Evolutionary conservation across 53 echinoderm and acorn worm genomes (phyloP).

Genomic region (Patiria pectinifera): DNA sequence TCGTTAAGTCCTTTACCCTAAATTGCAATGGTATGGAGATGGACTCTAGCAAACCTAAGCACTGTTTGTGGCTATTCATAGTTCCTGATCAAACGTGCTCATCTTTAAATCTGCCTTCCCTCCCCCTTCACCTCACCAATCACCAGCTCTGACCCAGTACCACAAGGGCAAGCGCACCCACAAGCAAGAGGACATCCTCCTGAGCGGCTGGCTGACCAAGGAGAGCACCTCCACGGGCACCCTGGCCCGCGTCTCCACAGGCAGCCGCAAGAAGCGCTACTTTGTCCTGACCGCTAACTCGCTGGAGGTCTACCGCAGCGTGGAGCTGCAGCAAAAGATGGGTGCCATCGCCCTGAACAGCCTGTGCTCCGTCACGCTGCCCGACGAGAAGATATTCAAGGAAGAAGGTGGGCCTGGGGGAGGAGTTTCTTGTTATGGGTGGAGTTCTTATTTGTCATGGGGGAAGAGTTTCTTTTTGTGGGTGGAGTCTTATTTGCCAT

Average conservation of each 20-base stretch:
- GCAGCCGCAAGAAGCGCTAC: constrained; percentile 93
- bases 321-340: constrained; percentile 92
- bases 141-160: constrained; percentile 89
- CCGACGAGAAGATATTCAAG: constrained; percentile 90
- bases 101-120: not conserved
- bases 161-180: constrained; percentile 90
- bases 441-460: too few relatives aligned
- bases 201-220: constrained; percentile 96
- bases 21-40: too few relatives aligned
- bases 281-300: constrained; percentile 94
- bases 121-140: not conserved
- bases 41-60: too few relatives aligned
- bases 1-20: too few relatives aligned
- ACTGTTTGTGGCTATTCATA: not conserved
- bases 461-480: too few relatives aligned
- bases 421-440: too few relatives aligned
- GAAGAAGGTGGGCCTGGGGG: constrained; percentile 81
- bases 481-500: not conserved
- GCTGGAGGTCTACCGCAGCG: constrained; percentile 89
- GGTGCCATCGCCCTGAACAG: constrained; percentile 94
- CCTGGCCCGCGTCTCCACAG: constrained; percentile 75
- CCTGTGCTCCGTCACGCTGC: constrained; percentile 94
- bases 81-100: not conserved
- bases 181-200: constrained; percentile 92
- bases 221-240: constrained; percentile 83